Base-by-base conservation (phyloP, 2,888 invertebrate genomes). In the Cheilosia soror region DNA sequence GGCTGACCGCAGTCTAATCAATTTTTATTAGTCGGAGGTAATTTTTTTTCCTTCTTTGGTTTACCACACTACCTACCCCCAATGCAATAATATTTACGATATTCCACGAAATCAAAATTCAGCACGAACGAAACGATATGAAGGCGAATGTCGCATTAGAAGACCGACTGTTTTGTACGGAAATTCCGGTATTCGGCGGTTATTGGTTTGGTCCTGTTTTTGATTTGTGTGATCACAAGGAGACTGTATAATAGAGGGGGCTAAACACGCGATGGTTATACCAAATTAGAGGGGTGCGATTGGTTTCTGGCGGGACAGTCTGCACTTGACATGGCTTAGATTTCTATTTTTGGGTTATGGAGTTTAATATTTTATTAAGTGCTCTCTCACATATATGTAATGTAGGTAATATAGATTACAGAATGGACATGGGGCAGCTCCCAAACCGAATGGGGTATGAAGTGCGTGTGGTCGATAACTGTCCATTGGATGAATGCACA, bases 281-380 rank as follows among this genome's bases (percentile, higher is more conserved):
- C 37, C 3, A 62, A n/a, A 62, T 15, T 9, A 1, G n/a, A 27
- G 33, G 55, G 7, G 42, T 4, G 60, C 53, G 27, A 62, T 72
- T 44, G 69, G n/a, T 78, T 68, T 37, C 42, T 53, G 29, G 42
- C 25, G 37, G 11, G 47, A 55, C 53, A 62, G 60, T 85, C 81
- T 85, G 85, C 53, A 58, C 15, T 76, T 81, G 81, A 85, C 76
- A 72, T 55, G 20, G 42, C 42, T 51, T 57, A 25, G 62, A 49
- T 76, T 85, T 68, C 72, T 68, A 85, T 71, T 69, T 81, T 57
- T 29, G 25, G 71, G 33, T 62, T 55, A 44, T 44, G 47, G 37
- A 71, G 72, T 81, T 81, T 66, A 81, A 77, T 81, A 76, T 72
- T 77, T 77, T 81, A 85, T 85, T 85, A 85, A 85, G 85, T 85